phyloP scores from a whole-genome alignment of 2,888 invertebrate species.

The Endotricha flammealis region DNA sequence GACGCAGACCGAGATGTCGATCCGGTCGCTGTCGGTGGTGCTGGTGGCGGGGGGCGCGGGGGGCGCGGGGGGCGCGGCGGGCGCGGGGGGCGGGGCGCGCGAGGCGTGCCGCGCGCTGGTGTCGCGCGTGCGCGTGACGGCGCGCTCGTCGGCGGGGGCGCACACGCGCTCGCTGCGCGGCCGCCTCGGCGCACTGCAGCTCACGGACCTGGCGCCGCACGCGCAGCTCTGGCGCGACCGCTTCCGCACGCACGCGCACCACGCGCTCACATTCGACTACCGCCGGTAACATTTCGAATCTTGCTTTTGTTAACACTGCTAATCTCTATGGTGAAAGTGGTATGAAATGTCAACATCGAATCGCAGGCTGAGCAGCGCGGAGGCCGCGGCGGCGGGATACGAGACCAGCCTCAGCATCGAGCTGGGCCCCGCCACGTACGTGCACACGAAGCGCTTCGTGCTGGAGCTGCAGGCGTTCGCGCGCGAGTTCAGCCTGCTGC shows the following conservation, averaged over 20 bases:
- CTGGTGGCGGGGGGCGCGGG: conserved; percentile 19
- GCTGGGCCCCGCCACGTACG: conserved; percentile 95
- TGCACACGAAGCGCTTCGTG: conserved; percentile 96
- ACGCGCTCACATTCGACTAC: conserved; percentile 89
- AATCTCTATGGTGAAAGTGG: not conserved
- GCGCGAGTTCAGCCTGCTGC: conserved; percentile 88
- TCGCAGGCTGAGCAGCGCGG: conserved; percentile 52
- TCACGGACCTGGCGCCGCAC: conserved; percentile 88
- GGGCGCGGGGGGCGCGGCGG: conserved; percentile 76
- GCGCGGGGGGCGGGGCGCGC: conserved; percentile 17
- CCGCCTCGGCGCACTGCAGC: conserved; percentile 86
- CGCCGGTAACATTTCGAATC: conserved; percentile 31
- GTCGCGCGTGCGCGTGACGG: conserved; percentile 49
- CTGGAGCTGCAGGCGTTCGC: conserved; percentile 93
- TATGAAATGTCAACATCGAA: not conserved
- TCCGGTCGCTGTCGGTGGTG: conserved; percentile 80
- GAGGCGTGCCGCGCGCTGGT: conserved; percentile 38
- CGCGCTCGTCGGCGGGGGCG: conserved; percentile 49
- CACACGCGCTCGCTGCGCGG: conserved; percentile 60
- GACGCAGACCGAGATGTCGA: conserved; percentile 83
- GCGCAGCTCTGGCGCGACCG: conserved; percentile 88
- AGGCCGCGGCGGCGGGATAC: conserved; percentile 68
- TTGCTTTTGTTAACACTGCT: too few relatives aligned
- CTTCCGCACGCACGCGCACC: conserved; percentile 87
- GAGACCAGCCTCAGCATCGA: conserved; percentile 86